These are phyloP conservation scores for Agriopis leucophaearia DNA, from an alignment of 2,888 invertebrate genomes.

Conservation along the genomic window DNA sequence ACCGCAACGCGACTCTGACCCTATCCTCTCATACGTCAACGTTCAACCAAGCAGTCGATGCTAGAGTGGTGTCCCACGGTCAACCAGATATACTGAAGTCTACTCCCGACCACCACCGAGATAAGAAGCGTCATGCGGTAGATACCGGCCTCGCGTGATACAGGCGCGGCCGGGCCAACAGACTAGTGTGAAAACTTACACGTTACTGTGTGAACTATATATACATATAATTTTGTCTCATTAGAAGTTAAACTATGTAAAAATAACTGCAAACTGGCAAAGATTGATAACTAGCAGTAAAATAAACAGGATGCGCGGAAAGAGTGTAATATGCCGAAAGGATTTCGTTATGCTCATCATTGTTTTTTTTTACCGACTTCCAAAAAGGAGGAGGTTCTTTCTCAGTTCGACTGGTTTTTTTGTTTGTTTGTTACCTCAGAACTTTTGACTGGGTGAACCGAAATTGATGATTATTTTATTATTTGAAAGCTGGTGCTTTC, in stretches of 20 bases:
- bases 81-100: constrained; percentile 95
- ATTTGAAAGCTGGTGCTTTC: too few relatives aligned
- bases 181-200: constrained; percentile 15
- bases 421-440: too few relatives aligned
- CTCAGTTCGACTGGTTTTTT: too few relatives aligned
- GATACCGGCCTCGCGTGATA: constrained; percentile 81
- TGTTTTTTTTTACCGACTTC: too few relatives aligned
- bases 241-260: neutral
- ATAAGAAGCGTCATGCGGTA: constrained; percentile 77
- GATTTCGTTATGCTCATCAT: too few relatives aligned
- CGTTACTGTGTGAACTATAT: neutral
- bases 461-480: too few relatives aligned
- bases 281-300: neutral
- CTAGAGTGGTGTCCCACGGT: constrained; percentile 77
- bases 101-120: constrained; percentile 92
- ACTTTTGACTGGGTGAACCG: too few relatives aligned
- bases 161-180: constrained; percentile 20
- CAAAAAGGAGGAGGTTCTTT: too few relatives aligned
- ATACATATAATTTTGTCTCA: neutral
- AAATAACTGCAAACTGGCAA: neutral
- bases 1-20: constrained; percentile 72
- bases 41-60: constrained; percentile 65
- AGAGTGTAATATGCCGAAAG: too few relatives aligned
- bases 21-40: constrained; percentile 76
- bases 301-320: neutral